Evolutionary conservation across 2,797 vertebrate genomes (phyloP), one percentile per base, ranked within the genome.

Genomic region (Danio aesculapii): DNA sequence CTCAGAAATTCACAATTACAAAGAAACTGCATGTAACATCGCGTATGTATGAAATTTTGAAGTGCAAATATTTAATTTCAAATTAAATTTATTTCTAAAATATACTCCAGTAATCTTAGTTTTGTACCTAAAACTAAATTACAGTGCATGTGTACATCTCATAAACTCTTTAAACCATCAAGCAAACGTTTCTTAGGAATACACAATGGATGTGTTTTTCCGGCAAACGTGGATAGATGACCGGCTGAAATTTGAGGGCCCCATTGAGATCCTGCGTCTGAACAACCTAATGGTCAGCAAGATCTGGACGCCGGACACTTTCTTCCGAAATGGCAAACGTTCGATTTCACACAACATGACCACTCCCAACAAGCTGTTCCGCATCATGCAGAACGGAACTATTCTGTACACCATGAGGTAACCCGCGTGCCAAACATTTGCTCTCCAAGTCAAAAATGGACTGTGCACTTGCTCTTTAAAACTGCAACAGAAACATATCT

Each of bases 281-380:
- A 95, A 95, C 90, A 95, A 95, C 89, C 93, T 95, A 83, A 95
- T 95, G 95, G 94, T 95, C 92, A 95, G 93, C 91, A 95, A 95
- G 87, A 95, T 95, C 89, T 95, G 95, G 95, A 95, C 95, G 1
- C 95, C 95, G 1, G 95, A 95, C 90, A 95, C 95, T 2, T 95
- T 95, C 89, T 95, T 95, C 92, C 93, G 94, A 74, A 95, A 95
- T 88, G 94, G 94, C 90, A 95, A 95, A 91, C 93, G 93, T 88
- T 95, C 95, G 86, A 95, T 95, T 85, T 93, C 95, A 85, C 95
- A 95, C 94, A 95, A 95, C 94, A 95, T 95, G 95, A 95, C 95
- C 87, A 95, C 95, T 76, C 95, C 95, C 83, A 95, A 95, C 94
- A 95, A 95, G 94, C 94, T 95, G 92, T 95, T 95, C 77, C 93